phyloP scores from a whole-genome alignment of 2,113 vertebrate species.

The Megaptera novaeangliae region DNA sequence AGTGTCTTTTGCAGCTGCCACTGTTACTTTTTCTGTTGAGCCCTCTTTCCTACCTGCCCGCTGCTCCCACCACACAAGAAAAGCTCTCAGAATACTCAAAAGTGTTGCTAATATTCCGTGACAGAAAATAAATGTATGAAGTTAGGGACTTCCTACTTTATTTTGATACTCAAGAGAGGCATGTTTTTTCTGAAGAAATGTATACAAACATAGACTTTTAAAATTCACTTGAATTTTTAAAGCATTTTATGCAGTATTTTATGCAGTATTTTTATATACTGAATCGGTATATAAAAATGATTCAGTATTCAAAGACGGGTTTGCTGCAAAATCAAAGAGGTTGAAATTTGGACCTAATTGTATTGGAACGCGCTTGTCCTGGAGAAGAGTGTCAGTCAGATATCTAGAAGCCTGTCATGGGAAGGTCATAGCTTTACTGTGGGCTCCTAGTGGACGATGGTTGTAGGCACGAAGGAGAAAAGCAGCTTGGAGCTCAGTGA shows the following conservation, averaged over 20 bases:
- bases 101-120: not conserved
- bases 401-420: not conserved
- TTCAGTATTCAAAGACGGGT: not conserved
- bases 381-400: not conserved
- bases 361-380: not conserved
- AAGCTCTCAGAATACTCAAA: not conserved
- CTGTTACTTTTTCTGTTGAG: not conserved
- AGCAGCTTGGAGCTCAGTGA: not conserved
- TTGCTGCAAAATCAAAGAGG: not conserved
- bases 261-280: not conserved
- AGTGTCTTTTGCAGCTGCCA: not conserved
- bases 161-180: not conserved
- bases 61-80: not conserved
- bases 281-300: not conserved
- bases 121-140: not conserved
- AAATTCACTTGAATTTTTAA: not conserved
- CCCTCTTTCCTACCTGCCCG: not conserved
- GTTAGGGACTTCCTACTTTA: not conserved
- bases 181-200: not conserved
- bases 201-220: not conserved
- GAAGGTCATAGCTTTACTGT: fast-evolving
- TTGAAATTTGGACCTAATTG: not conserved
- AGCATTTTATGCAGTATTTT: not conserved
- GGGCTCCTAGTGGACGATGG: not conserved
- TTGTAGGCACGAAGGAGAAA: not conserved